phyloP scores from a whole-genome alignment of 2,888 invertebrate species.

The Clanis bilineata region DNA sequence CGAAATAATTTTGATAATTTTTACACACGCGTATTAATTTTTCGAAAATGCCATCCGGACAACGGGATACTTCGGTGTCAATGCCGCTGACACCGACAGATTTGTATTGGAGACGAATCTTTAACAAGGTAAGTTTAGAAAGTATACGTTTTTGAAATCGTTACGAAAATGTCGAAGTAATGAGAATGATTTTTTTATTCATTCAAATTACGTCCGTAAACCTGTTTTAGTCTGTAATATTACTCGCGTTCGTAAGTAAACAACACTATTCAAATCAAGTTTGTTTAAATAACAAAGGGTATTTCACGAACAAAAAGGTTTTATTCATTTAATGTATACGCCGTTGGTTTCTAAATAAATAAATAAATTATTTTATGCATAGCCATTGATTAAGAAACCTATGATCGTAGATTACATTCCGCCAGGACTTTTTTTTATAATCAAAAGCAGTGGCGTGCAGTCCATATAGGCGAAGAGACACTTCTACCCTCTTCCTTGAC shows the following conservation, averaged over 20 bases:
- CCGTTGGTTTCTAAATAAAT: not conserved
- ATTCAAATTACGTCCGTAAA: not conserved
- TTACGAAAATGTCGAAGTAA: not conserved
- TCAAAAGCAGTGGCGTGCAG: too few relatives aligned
- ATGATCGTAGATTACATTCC: too few relatives aligned
- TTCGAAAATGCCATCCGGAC: constrained; percentile 65
- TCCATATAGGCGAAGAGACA: too few relatives aligned
- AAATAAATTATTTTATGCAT: too few relatives aligned
- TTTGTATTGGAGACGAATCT: constrained; percentile 77
- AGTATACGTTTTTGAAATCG: not conserved
- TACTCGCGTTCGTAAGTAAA: not conserved
- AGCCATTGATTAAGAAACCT: too few relatives aligned
- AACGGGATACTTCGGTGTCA: constrained; percentile 64
- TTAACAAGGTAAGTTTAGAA: constrained; percentile 65
- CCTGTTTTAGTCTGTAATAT: not conserved
- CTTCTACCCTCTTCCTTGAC: too few relatives aligned
- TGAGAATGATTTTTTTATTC: not conserved
- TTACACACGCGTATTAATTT: constrained; percentile 29
- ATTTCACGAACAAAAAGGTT: too few relatives aligned
- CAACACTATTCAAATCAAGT: not conserved
- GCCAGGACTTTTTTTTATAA: too few relatives aligned
- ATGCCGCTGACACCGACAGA: constrained; percentile 73
- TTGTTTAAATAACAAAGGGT: not conserved
- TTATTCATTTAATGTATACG: not conserved
- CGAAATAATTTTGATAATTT: constrained; percentile 18